These are phyloP conservation scores for Diorhabda elongata DNA, from an alignment of 1,140 invertebrate species.

Conservation along the genomic window DNA sequence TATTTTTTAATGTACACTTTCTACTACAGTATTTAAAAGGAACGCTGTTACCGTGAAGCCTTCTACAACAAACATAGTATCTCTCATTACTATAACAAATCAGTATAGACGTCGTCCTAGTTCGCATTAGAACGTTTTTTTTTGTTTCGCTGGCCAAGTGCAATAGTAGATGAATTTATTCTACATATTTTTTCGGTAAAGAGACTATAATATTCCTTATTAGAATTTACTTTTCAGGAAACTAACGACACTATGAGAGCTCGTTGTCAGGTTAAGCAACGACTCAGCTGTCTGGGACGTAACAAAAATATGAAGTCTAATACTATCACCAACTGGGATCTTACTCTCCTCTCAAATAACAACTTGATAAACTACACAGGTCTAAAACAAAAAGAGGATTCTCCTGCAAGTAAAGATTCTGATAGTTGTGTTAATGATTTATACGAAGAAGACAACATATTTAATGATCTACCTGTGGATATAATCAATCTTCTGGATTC, in stretches of 20 bases:
- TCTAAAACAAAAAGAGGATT: neutral
- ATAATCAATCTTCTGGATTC: conserved; percentile 56
- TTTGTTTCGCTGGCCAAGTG: no score
- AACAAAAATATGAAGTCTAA: conserved; percentile 7
- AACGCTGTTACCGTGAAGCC: no score
- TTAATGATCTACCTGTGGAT: conserved; percentile 56
- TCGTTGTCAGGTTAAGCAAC: conserved; percentile 18
- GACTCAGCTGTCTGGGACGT: neutral
- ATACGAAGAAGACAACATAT: conserved; percentile 51
- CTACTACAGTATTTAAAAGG: no score
- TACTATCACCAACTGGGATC: conserved; percentile 4
- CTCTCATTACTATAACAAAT: no score
- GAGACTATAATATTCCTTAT: no score
- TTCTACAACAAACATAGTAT: no score
- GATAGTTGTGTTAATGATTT: conserved; percentile 21
- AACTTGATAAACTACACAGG: conserved; percentile 1
- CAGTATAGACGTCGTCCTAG: no score
- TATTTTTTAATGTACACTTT: no score
- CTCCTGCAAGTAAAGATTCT: neutral
- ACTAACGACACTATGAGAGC: conserved; percentile 12
- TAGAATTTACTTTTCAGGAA: neutral
- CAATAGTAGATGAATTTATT: no score
- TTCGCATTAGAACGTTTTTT: no score
- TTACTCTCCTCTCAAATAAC: neutral
- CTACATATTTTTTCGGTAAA: no score